Conservation (phyloP, 1,140 invertebrate genomes). For the Hesperophylax magnus region DNA sequence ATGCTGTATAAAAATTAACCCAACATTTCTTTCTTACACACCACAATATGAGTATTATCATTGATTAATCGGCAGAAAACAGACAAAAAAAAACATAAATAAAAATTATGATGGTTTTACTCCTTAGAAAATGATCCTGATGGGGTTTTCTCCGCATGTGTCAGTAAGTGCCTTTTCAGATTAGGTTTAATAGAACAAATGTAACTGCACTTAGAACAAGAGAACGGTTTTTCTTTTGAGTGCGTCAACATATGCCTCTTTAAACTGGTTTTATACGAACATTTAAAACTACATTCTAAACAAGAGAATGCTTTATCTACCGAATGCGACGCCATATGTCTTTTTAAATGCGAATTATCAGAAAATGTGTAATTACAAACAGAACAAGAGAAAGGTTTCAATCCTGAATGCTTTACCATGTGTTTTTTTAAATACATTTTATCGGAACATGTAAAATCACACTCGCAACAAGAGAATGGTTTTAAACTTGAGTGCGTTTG, state of each 20-base stretch:
- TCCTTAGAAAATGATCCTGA: too few relatives aligned
- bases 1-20: too few relatives aligned
- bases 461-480: too few relatives aligned
- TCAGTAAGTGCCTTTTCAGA: neutral
- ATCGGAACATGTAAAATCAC: neutral
- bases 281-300: neutral
- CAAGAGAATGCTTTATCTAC: neutral
- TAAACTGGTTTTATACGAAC: neutral
- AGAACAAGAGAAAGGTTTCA: neutral
- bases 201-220: neutral
- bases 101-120: too few relatives aligned
- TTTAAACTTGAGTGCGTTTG: too few relatives aligned
- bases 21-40: too few relatives aligned
- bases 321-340: neutral
- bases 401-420: neutral
- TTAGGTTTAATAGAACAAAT: constrained; percentile 1
- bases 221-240: neutral
- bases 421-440: neutral
- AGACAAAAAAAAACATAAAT: too few relatives aligned
- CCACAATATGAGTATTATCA: too few relatives aligned
- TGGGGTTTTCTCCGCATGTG: neutral
- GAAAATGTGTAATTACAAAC: neutral
- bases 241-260: neutral
- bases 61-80: too few relatives aligned
- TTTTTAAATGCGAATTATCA: neutral